Evolutionary conservation across 2,888 invertebrate species (phyloP), one percentile per base, ranked within the genome.

Genomic region (Bombyx huttoni): DNA sequence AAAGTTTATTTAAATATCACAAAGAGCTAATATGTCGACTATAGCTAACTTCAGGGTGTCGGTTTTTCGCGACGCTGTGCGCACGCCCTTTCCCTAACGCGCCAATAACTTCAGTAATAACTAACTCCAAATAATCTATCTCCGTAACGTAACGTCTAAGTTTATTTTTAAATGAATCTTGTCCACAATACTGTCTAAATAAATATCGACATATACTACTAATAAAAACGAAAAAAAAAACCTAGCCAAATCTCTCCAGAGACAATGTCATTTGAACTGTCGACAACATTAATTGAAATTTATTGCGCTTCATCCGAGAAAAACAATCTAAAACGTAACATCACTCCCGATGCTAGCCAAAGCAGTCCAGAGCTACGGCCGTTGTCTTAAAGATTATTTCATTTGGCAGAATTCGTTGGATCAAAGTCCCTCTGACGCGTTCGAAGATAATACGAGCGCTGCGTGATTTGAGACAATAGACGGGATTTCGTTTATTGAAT

Each of bases 381-480:
- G 7, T 10, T 10, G 40, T 0, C 8, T 40, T 40, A 40, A 40
- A 12, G 40, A 40, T 40, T 40, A 40, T 40, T 40, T 40, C 12
- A 7, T 40, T 12, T 40, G 40, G 40, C 40, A 62, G 55, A 54
- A 57, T 59, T 54, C 67, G 69, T 65, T 74, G 71, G 70, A 58
- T 58, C 59, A 47, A 51, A 46, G 48, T 53, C 53, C 55, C 46
- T 51, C 51, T 49, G 49, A 52, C 48, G 55, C 81, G 82, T 83
- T 84, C 82, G 84, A 83, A 86, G 83, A 86, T 86, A 85, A 87
- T 86, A 81, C 72, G 64, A 75, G 78, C 82, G 79, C 83, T 75
- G 78, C 82, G 79, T 83, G 82, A 83, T 86, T 82, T 82, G 77
- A 84, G 73, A 83, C 86, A 85, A 85, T 85, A 79, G 73, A 63